Evolutionary conservation across 2,888 invertebrate species (phyloP).

Genomic region (Cephonodes hylas): DNA sequence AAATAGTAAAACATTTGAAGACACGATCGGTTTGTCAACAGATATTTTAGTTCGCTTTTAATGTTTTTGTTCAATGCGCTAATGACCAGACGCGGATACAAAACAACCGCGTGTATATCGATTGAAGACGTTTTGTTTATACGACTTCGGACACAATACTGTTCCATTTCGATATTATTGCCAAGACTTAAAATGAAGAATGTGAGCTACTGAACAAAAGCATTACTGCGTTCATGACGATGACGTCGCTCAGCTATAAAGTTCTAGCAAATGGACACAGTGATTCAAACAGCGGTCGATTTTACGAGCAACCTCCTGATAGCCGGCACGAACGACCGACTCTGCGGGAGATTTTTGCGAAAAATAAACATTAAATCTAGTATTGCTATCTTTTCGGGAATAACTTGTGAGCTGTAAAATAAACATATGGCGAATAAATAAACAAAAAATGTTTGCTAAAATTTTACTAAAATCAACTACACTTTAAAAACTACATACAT

Average conservation of each 20-base stretch:
- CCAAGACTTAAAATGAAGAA: conserved; percentile 6
- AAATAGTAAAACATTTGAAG: neutral
- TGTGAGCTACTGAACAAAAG: neutral
- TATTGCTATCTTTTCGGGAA: neutral
- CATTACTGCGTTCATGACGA: conserved; percentile 14
- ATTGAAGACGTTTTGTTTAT: neutral
- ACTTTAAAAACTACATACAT: neutral
- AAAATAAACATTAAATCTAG: conserved; percentile 15
- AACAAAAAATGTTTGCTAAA: neutral
- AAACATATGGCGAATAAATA: neutral
- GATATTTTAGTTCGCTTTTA: neutral
- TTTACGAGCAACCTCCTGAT: conserved; percentile 47
- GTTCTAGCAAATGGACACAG: conserved; percentile 40
- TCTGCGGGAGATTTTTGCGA: conserved; percentile 8
- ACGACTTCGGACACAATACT: neutral
- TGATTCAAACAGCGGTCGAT: conserved; percentile 52
- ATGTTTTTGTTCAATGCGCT: neutral
- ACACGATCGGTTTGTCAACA: conserved; percentile 4
- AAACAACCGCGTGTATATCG: neutral
- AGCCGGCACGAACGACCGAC: conserved; percentile 13
- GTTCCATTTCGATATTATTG: neutral
- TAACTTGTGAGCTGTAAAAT: neutral
- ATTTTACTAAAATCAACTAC: neutral
- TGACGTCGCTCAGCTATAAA: conserved; percentile 37
- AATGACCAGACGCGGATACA: neutral